Percentiles rank a stretch among this genome's conserved stretches.
Conservation (phyloP, 2,113 vertebrate species). For the Catharus minimus region DNA sequence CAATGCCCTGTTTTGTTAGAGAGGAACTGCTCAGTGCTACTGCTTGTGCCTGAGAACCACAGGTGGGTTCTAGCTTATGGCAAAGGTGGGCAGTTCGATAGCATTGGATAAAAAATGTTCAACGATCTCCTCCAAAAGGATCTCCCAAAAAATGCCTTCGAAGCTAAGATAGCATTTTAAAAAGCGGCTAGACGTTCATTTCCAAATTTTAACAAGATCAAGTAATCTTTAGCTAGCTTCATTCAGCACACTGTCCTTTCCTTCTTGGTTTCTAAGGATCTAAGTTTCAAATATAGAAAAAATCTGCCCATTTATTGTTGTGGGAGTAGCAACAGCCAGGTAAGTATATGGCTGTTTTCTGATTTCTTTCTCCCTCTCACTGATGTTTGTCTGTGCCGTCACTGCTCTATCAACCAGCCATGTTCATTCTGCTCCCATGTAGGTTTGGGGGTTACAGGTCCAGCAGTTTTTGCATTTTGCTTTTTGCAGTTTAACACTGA, state of each 20-base stretch:
- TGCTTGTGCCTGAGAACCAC: not conserved
- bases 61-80: not conserved
- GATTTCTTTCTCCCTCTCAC: slow-evolving; percentile 50
- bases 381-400: slow-evolving; percentile 67
- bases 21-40: not conserved
- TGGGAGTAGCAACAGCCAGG: slow-evolving; percentile 61
- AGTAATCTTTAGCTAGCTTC: not conserved
- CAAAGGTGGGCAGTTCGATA: not conserved
- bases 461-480: slow-evolving; percentile 59
- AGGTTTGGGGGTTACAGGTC: slow-evolving; percentile 48
- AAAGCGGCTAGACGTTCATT: not conserved
- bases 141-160: not conserved
- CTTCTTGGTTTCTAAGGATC: not conserved
- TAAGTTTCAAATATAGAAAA: slow-evolving; percentile 1
- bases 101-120: not conserved
- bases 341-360: slow-evolving; percentile 67
- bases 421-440: slow-evolving; percentile 53
- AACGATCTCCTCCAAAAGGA: not conserved
- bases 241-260: not conserved
- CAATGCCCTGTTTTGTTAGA: not conserved
- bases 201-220: not conserved
- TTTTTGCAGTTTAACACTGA: slow-evolving; percentile 36
- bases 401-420: slow-evolving; percentile 64
- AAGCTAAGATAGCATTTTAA: not conserved
- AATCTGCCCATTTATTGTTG: slow-evolving; percentile 30